Evolutionary conservation across 2,113 vertebrate genomes (phyloP).

Genomic region (Ophiodon elongatus): DNA sequence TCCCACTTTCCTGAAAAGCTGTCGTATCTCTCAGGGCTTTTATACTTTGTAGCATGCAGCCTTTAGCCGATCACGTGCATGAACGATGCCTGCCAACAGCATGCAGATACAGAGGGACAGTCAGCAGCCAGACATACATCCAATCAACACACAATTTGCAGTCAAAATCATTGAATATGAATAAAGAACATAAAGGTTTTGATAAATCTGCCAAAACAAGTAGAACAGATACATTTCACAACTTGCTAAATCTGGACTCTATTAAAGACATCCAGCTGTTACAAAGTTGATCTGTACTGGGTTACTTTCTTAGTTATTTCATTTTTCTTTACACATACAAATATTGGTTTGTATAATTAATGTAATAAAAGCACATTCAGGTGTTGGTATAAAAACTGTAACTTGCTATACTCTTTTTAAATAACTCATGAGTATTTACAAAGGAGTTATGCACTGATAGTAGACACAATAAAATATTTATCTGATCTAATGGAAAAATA

Average conservation of each 20-base stretch:
- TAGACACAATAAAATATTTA: conserved; percentile 62
- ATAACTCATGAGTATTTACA: conserved; percentile 82
- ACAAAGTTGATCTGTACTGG: conserved; percentile 55
- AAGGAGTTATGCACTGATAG: conserved; percentile 73
- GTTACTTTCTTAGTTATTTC: conserved; percentile 22
- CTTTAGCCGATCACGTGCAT: conserved; percentile 65
- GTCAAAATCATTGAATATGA: conserved; percentile 46
- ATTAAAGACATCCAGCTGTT: conserved; percentile 59
- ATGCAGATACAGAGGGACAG: conserved; percentile 71
- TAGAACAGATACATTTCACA: conserved; percentile 38
- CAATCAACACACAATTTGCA: conserved; percentile 50
- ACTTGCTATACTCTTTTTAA: conserved; percentile 71
- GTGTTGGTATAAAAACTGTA: conserved; percentile 83
- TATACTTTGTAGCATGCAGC: conserved; percentile 67
- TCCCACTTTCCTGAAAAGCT: not conserved
- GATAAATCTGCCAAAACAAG: conserved; percentile 54
- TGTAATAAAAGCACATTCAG: conserved; percentile 85
- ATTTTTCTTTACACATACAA: conserved; percentile 64
- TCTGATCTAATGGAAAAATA: conserved; percentile 62
- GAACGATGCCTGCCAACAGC: conserved; percentile 61
- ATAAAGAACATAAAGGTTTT: conserved; percentile 29
- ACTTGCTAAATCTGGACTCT: conserved; percentile 53
- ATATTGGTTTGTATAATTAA: conserved; percentile 70
- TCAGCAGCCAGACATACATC: conserved; percentile 57
- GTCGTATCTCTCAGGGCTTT: conserved; percentile 20